Conservation (phyloP, 2,797 vertebrate species). For the Dermochelys coriacea region DNA sequence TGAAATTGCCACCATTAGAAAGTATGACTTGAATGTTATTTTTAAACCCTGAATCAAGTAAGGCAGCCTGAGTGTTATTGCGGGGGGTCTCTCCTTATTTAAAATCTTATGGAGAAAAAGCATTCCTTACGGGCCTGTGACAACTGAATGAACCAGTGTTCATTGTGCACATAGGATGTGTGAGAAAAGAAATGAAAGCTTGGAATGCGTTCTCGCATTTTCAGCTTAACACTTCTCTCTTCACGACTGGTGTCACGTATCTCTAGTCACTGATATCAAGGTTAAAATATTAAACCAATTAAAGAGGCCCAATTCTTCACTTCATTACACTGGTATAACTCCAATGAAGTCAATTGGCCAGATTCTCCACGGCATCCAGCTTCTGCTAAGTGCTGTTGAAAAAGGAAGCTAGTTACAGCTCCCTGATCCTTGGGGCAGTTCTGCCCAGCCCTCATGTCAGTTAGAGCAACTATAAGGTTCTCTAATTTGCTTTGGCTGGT, state of each 20-base stretch:
- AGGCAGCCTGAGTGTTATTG: slow-evolving; percentile 6
- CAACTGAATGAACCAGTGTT: slow-evolving; percentile 54
- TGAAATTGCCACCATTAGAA: slow-evolving; percentile 66
- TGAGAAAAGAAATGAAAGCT: slow-evolving; percentile 36
- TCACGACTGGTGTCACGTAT: slow-evolving; percentile 51
- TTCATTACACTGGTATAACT: neutral
- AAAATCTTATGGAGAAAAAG: slow-evolving; percentile 53
- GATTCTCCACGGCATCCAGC: neutral
- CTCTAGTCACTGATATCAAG: neutral
- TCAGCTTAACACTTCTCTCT: slow-evolving; percentile 46
- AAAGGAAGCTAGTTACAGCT: fast-evolving
- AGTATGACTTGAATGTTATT: slow-evolving; percentile 62
- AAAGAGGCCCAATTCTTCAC: neutral
- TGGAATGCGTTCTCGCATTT: slow-evolving; percentile 45
- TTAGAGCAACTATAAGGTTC: neutral
- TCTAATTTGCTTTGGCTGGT: neutral
- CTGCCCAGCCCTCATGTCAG: neutral
- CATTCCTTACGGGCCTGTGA: slow-evolving; percentile 53
- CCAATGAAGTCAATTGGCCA: neutral
- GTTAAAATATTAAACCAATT: neutral
- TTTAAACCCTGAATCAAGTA: slow-evolving; percentile 35
- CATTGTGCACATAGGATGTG: slow-evolving; percentile 19
- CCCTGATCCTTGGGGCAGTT: fast-evolving
- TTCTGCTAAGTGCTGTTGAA: fast-evolving
- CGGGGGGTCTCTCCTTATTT: slow-evolving; percentile 43